Conservation (phyloP, 2,113 vertebrate genomes). For the Synchiropus splendidus region DNA sequence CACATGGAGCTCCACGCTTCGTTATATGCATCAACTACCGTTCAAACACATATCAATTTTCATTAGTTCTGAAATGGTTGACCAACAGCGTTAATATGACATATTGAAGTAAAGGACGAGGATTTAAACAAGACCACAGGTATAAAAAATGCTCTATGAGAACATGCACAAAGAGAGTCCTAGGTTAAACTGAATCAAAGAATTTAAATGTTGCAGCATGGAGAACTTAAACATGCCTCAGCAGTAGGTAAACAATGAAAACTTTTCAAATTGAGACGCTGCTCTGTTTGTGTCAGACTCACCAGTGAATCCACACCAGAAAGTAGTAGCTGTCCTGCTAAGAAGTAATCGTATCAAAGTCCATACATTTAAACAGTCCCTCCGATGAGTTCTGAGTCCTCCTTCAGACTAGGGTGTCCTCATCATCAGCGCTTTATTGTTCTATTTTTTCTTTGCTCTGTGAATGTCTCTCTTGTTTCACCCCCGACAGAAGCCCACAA, state of each 20-base stretch:
- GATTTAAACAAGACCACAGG: too few species aligned
- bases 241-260: neutral
- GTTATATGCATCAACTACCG: slow-evolving; percentile 16
- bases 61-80: slow-evolving; percentile 5
- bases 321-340: slow-evolving; percentile 3
- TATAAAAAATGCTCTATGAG: too few species aligned
- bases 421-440: slow-evolving; percentile 12
- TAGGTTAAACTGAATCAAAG: too few species aligned
- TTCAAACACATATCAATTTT: slow-evolving; percentile 6
- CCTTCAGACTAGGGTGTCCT: neutral
- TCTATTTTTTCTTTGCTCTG: slow-evolving; percentile 6
- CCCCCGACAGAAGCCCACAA: slow-evolving; percentile 46
- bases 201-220: too few species aligned
- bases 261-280: neutral
- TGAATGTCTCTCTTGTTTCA: slow-evolving; percentile 6
- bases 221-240: neutral
- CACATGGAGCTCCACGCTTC: slow-evolving; percentile 26
- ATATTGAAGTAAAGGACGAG: too few species aligned
- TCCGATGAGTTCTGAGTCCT: neutral
- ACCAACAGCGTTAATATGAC: too few species aligned
- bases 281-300: slow-evolving; percentile 28
- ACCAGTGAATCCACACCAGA: slow-evolving; percentile 38
- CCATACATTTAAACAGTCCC: slow-evolving; percentile 20
- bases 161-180: too few species aligned
- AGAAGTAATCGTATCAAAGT: slow-evolving; percentile 42